Base-by-base conservation (phyloP, 2,797 vertebrate genomes). In the Mus spretus region DNA sequence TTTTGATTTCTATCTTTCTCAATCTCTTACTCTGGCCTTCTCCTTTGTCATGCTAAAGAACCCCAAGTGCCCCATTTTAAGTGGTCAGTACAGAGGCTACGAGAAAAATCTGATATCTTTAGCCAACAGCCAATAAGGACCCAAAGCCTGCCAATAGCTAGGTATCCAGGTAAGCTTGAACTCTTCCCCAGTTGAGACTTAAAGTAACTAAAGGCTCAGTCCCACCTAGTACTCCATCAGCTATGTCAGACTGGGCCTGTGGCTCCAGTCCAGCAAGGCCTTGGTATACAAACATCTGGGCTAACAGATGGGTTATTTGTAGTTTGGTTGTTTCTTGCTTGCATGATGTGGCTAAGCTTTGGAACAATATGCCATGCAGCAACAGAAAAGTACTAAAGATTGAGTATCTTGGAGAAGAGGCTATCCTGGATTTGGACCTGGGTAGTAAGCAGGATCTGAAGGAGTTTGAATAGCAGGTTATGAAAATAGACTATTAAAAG, bases 321-420 rank as follows among this genome's bases (percentile, higher is more conserved):
- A 50, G 57, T 75, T 75, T 28, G 55, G 40, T 74, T 10, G 37
- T 74, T 44, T 37, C 31, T 81, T 74, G 17, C 34, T 50, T 83
- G 20, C 75, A 91, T 83, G 84, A 83, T 83, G 50, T 19, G 50
- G 91, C 57, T 86, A 74, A 86, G 31, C 37, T 93, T 91, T 91
- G 11, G 47, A 59, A 79, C 5, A 80, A 53, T 93, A 55, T 89
- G 31, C 85, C 70, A 82, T 7, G 50, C 1, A 74, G 6, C 22
- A 74, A 70, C 0, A 93, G 82, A 74, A 50, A 92, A 92, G 22
- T 78, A 90, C 85, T 72, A 93, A 9, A 89, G 40, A 79, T 75
- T 80, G 82, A 8, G 74, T 57, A 91, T 6, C 47, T 81, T 44
- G 59, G 44, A 90, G 88, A 65, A 85, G 37, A 11, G 61, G 59